Base-by-base conservation (phyloP, 2,797 vertebrate genomes). In the Anguilla megastoma region DNA sequence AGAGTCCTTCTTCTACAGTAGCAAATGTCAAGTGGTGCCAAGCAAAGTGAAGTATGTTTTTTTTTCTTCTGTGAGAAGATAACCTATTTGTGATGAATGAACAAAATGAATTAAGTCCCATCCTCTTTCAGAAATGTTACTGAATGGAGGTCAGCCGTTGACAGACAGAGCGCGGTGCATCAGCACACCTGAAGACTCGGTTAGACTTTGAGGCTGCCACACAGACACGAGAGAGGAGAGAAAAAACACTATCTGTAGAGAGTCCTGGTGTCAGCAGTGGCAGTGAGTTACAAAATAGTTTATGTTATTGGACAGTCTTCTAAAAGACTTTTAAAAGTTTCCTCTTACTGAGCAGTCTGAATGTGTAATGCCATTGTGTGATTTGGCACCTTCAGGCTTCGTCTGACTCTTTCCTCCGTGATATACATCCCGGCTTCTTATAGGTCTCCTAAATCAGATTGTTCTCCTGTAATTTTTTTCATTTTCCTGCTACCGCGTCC, bases 391-490 rank as follows among this genome's bases (percentile, higher is more conserved):
- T 45, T 82, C 66, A 50, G 84, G 79, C 33, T 48, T 82, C 24
- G 79, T 24, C 45, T n/a, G 79, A 45, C 45, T n/a, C 41, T 48
- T 50, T 8, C 36, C 79, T 82, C 79, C 24, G 9, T 63, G 80
- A 21, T 85, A 41, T 30, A 48, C 84, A 41, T 54, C 30, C 41
- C 1, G 85, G 58, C 60, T 52, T 85, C 86, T 87, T 90, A 89
- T 86, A 79, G 69, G 50, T 21, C 76, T 84, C 84, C 86, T 56
- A 50, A 86, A 91, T 92, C 33, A 87, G 50, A 91, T 71, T 88
- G 27, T 74, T 87, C 83, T 86, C 80, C 48, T 18, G 0, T 10
- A 85, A 80, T 85, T 87, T 87, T 89, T 87, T 89, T 56, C 87
- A 89, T 88, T 85, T 84, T 85, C 60, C 85, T 80, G 84, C 54